Evolutionary conservation across 2,113 vertebrate species (phyloP).

Genomic region (Thunnus thynnus): DNA sequence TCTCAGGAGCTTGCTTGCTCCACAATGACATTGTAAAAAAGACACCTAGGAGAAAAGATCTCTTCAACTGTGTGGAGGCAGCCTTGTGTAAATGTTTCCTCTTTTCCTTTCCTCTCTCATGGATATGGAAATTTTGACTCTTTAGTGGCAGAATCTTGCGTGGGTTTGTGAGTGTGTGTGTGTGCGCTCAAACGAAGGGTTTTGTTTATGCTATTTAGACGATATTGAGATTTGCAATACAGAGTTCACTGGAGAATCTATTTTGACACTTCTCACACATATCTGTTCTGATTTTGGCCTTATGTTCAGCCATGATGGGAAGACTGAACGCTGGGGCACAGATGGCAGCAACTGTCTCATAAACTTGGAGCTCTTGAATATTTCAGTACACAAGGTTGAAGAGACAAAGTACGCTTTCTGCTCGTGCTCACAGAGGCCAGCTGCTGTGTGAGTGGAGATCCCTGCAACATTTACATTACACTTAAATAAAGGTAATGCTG

Average conservation of each 20-base stretch:
- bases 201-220: slow-evolving; percentile 66
- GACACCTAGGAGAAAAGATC: slow-evolving; percentile 73
- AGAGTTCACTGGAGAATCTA: slow-evolving; percentile 50
- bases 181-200: slow-evolving; percentile 49
- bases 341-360: slow-evolving; percentile 74
- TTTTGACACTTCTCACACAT: slow-evolving; percentile 71
- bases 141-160: slow-evolving; percentile 37
- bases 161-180: slow-evolving; percentile 27
- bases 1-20: slow-evolving; percentile 62
- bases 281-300: slow-evolving; percentile 70
- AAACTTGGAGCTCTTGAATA: slow-evolving; percentile 74
- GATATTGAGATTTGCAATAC: slow-evolving; percentile 69
- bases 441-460: slow-evolving; percentile 35
- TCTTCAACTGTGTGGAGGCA: slow-evolving; percentile 64
- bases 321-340: slow-evolving; percentile 70
- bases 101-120: slow-evolving; percentile 69
- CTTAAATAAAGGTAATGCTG: slow-evolving; percentile 20
- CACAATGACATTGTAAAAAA: slow-evolving; percentile 71
- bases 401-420: slow-evolving; percentile 65
- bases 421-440: slow-evolving; percentile 53
- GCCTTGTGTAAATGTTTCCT: slow-evolving; percentile 79
- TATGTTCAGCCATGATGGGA: slow-evolving; percentile 69
- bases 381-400: slow-evolving; percentile 64
- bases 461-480: slow-evolving; percentile 42
- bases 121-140: slow-evolving; percentile 78